These are phyloP conservation scores for Amphipyra berbera DNA, from an alignment of 2,888 invertebrate species.

Conservation along the genomic window DNA sequence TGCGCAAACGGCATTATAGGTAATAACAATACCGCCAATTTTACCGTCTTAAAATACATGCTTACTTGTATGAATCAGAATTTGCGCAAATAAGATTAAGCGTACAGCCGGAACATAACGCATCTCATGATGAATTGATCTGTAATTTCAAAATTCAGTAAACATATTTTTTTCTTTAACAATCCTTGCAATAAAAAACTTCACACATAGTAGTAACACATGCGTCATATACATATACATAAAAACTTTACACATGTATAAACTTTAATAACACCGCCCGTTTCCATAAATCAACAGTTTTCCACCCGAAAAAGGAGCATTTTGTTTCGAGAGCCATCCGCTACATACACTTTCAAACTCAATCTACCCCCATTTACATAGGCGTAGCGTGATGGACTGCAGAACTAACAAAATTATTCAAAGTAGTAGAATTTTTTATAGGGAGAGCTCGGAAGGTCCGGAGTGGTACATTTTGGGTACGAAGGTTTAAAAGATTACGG, in stretches of 20 bases:
- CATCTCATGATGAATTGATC: too few relatives aligned
- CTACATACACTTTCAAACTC: constrained; percentile 68
- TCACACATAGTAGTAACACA: neutral
- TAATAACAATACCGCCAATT: too few relatives aligned
- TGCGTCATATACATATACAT: neutral
- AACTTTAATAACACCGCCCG: constrained; percentile 37
- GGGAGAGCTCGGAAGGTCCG: constrained; percentile 62
- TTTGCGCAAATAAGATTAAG: too few relatives aligned
- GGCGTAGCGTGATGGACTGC: constrained; percentile 78
- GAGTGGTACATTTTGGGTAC: constrained; percentile 48
- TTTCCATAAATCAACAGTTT: constrained; percentile 53
- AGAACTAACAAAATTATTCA: constrained; percentile 87
- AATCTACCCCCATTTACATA: constrained; percentile 83
- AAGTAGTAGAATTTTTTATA: constrained; percentile 81
- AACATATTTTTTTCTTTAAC: too few relatives aligned
- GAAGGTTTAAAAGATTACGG: constrained; percentile 73
- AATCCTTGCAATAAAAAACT: too few relatives aligned
- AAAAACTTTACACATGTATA: constrained; percentile 17
- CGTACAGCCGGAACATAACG: too few relatives aligned
- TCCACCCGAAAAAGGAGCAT: constrained; percentile 32
- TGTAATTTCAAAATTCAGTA: too few relatives aligned
- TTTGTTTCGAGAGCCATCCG: constrained; percentile 44
- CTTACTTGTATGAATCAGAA: too few relatives aligned
- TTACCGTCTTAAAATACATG: too few relatives aligned
- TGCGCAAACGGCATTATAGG: too few relatives aligned